Conservation (phyloP, 37 sponge, comb jelly and placozoan genomes). For the Aphrocallistes beatrix region DNA sequence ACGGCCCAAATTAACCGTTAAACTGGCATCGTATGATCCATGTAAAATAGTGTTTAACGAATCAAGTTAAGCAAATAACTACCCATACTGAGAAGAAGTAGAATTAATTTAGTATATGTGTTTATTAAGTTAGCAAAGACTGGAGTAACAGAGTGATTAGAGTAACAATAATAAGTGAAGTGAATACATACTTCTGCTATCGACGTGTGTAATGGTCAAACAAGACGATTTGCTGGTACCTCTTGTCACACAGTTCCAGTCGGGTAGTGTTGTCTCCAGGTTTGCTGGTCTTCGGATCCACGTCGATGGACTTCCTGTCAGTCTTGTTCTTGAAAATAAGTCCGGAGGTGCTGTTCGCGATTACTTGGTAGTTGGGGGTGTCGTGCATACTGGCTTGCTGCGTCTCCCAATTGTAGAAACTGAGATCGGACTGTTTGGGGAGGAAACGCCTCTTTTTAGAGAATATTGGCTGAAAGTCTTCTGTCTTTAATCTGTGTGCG, state of each 20-base stretch:
- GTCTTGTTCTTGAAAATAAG: constrained; percentile 88
- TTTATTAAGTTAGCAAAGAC: too few species aligned
- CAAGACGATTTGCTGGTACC: constrained; percentile 69
- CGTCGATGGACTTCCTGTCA: constrained; percentile 79
- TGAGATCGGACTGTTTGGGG: constrained; percentile 80
- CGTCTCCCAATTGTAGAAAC: constrained; percentile 98
- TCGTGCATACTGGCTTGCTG: constrained; percentile 62
- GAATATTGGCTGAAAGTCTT: constrained; percentile 84
- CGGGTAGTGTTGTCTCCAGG: constrained; percentile 85
- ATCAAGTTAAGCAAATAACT: too few species aligned
- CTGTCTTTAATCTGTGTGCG: constrained; percentile 87
- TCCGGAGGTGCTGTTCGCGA: constrained; percentile 65
- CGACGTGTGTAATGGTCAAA: constrained; percentile 86
- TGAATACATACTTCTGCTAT: too few species aligned
- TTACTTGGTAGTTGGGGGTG: constrained; percentile 87
- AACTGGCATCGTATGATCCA: too few species aligned
- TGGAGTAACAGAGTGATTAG: too few species aligned
- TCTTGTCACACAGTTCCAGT: constrained; percentile 35
- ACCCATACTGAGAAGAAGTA: too few species aligned
- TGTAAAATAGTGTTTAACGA: too few species aligned
- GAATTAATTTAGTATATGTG: too few species aligned
- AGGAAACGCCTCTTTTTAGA: constrained; percentile 59
- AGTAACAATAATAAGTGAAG: too few species aligned
- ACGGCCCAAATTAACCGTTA: too few species aligned
- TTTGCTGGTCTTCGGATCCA: constrained; percentile 73